phyloP scores from a whole-genome alignment of 2,888 invertebrate species.

The Alcis repandata region DNA sequence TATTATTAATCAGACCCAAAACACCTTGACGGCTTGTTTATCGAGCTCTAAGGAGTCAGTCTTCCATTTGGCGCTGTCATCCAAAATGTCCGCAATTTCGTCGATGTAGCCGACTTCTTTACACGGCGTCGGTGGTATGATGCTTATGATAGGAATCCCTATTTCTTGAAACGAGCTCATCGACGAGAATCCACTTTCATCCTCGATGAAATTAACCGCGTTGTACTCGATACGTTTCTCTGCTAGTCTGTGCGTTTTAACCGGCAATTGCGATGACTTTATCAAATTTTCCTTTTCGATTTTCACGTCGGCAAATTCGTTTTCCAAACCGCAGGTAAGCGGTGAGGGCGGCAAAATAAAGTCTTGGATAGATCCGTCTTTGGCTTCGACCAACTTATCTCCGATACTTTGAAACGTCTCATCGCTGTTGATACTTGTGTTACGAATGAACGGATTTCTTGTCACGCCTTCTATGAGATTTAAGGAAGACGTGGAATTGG shows the following conservation, averaged over 20 bases:
- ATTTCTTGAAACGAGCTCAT: conserved; percentile 95
- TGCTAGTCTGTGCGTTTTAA: conserved; percentile 50
- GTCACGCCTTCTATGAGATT: conserved; percentile 57
- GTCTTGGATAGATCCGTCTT: conserved; percentile 58
- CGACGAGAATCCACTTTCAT: conserved; percentile 95
- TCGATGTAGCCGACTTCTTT: conserved; percentile 75
- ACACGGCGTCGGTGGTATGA: conserved; percentile 80
- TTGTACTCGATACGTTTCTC: conserved; percentile 70
- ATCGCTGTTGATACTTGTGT: conserved; percentile 57
- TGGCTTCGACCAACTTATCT: conserved; percentile 57
- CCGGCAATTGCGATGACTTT: conserved; percentile 32
- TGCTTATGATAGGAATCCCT: conserved; percentile 88
- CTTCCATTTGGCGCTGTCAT: conserved; percentile 73
- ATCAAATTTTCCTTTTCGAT: conserved; percentile 56
- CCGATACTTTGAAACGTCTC: conserved; percentile 57
- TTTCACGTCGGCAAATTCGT: conserved; percentile 59
- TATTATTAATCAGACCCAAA: conserved; percentile 73
- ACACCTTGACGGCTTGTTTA: conserved; percentile 78
- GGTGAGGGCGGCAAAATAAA: conserved; percentile 62
- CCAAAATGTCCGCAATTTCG: conserved; percentile 64
- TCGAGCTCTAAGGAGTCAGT: conserved; percentile 68
- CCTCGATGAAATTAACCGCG: conserved; percentile 85
- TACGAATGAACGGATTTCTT: conserved; percentile 58
- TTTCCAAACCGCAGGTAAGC: conserved; percentile 61
- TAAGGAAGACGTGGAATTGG: conserved; percentile 56